Percentiles rank a stretch among this genome's conserved stretches.
Evolutionary conservation across 2,113 vertebrate species (phyloP).

Genomic region (Glaucidium brasilianum): DNA sequence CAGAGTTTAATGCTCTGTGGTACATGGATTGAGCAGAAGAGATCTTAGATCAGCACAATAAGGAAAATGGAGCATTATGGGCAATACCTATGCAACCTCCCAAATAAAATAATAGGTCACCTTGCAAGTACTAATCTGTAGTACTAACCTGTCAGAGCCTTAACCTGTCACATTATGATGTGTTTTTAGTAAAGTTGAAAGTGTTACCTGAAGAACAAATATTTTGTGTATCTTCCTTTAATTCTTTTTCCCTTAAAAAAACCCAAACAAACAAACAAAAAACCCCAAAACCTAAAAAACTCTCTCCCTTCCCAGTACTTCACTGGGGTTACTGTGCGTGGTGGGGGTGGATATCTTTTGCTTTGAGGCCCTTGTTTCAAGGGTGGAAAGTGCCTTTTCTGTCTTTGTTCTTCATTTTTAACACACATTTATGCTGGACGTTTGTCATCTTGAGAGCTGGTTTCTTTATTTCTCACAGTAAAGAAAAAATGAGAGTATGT

Average conservation of each 20-base stretch:
- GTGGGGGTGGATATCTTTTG: background rate
- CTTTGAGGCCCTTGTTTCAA: background rate
- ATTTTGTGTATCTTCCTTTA: background rate
- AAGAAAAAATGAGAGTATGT: background rate
- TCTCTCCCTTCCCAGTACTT: background rate
- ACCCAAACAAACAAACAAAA: too few species aligned
- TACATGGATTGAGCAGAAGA: background rate
- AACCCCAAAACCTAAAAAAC: background rate
- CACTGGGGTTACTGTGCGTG: background rate
- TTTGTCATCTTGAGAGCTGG: background rate
- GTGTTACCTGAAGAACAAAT: background rate
- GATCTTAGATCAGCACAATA: background rate
- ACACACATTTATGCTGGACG: background rate
- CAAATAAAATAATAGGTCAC: background rate
- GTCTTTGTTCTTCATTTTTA: background rate
- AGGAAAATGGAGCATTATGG: background rate
- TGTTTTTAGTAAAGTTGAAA: background rate
- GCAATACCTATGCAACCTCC: background rate
- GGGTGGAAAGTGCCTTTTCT: background rate
- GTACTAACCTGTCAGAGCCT: background rate
- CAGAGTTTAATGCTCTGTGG: background rate
- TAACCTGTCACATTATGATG: background rate
- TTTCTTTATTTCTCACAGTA: background rate
- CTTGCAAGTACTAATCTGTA: background rate
- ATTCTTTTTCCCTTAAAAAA: background rate